Percentiles rank a stretch among this genome's conserved stretches.
phyloP scores from a whole-genome alignment of 2,797 vertebrate species.

The Pteropus rufus region DNA sequence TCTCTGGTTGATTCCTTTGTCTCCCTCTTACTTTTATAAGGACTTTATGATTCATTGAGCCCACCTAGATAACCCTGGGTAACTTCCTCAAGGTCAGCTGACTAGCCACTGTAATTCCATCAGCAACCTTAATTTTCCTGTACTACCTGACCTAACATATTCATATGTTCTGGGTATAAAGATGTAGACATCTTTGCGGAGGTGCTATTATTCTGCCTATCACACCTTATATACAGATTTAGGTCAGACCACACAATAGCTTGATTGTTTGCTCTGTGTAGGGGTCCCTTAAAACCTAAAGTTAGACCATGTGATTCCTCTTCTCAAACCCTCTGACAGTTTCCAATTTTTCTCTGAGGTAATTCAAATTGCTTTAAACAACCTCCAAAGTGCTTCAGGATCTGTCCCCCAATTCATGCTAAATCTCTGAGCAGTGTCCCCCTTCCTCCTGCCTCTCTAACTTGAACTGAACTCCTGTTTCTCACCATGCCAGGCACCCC shows the following conservation, averaged over 20 bases:
- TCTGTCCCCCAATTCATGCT: neutral
- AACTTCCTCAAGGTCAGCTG: neutral
- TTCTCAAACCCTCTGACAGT: neutral
- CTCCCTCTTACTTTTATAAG: neutral
- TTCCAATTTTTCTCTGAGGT: neutral
- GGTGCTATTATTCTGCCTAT: neutral
- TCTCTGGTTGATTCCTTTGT: neutral
- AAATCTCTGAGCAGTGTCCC: rapidly evolving
- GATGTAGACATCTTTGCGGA: neutral
- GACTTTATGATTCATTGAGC: rapidly evolving
- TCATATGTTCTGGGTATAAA: neutral
- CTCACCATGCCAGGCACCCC: neutral
- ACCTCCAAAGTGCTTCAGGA: neutral
- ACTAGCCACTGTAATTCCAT: neutral
- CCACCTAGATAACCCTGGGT: neutral
- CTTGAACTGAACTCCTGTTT: neutral
- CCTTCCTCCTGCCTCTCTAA: neutral
- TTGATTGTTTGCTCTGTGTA: neutral
- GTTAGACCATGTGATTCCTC: neutral
- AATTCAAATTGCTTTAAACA: neutral
- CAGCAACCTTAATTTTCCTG: neutral
- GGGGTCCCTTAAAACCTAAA: neutral
- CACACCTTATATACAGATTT: neutral
- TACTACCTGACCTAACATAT: neutral
- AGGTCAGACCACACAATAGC: neutral